Percentiles rank a stretch among this genome's conserved stretches.
Conservation (phyloP, 2,113 vertebrate species). For the Oreotrochilus melanogaster region DNA sequence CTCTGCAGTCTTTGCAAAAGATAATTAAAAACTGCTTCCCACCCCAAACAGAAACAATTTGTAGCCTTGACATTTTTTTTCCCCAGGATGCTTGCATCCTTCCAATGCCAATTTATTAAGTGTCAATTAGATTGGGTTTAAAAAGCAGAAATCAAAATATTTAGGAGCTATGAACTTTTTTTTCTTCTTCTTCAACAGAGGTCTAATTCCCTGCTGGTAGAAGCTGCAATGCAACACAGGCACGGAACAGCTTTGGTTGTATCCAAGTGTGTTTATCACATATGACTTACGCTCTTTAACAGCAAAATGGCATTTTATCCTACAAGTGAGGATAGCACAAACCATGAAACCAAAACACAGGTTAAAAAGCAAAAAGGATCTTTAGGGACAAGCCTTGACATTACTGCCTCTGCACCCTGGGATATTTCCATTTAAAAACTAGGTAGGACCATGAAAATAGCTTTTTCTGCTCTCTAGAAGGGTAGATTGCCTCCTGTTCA, state of each 20-base stretch:
- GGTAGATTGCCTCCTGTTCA: not conserved
- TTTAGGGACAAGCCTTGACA: not conserved
- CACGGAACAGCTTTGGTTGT: not conserved
- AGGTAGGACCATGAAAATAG: not conserved
- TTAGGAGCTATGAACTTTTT: not conserved
- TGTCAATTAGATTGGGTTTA: not conserved
- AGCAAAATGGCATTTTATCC: not conserved
- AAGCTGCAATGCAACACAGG: not conserved
- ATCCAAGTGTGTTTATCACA: fast-evolving
- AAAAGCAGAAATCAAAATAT: constrained; percentile 13
- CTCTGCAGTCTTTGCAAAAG: not conserved
- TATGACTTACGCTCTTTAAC: not conserved
- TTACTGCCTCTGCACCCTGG: not conserved
- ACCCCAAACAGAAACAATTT: not conserved
- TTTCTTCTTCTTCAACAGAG: no score
- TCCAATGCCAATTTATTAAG: not conserved
- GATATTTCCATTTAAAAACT: not conserved
- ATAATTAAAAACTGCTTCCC: constrained; percentile 6
- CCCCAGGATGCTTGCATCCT: not conserved
- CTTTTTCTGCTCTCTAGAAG: not conserved
- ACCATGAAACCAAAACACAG: not conserved
- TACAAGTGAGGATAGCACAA: not conserved
- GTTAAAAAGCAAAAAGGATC: not conserved
- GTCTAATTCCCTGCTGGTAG: not conserved
- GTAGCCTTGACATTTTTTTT: not conserved